A percentile compares a stretch with the other conserved stretches of the same genome.
Conservation (phyloP, 2,797 vertebrate species). For the Coilia nasus region DNA sequence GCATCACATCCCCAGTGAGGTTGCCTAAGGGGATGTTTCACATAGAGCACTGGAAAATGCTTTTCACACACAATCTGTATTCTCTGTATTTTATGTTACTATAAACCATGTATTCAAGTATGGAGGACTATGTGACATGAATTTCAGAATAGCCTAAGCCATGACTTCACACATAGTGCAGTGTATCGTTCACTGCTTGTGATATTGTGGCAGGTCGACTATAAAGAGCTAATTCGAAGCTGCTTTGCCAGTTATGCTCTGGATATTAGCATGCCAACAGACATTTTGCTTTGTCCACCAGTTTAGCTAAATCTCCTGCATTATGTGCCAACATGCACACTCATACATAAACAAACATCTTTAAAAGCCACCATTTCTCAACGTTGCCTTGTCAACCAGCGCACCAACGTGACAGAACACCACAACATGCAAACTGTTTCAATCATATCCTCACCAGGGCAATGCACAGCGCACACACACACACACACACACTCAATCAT, state of each 20-base stretch:
- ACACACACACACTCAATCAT: not conserved
- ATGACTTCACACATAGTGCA: not conserved
- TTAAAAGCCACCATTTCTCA: conserved; percentile 9
- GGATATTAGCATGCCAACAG: not conserved
- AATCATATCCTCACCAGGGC: not conserved
- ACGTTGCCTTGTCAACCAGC: not conserved
- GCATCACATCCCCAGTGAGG: not conserved
- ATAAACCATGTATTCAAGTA: not conserved
- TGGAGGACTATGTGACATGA: not conserved
- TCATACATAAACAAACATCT: conserved; percentile 19
- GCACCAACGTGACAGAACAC: not conserved
- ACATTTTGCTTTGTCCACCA: not conserved
- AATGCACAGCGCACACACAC: not conserved
- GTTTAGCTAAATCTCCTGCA: not conserved
- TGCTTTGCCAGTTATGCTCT: not conserved
- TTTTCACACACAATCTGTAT: not conserved
- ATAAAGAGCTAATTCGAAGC: not conserved
- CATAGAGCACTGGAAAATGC: not conserved
- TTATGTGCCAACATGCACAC: conserved; percentile 12
- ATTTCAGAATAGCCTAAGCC: no score
- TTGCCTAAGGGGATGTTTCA: not conserved
- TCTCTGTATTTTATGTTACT: not conserved
- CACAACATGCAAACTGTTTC: not conserved
- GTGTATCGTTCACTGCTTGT: not conserved
- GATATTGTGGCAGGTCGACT: not conserved